Conservation (phyloP, 2,113 vertebrate species). For the Alligator sinensis region DNA sequence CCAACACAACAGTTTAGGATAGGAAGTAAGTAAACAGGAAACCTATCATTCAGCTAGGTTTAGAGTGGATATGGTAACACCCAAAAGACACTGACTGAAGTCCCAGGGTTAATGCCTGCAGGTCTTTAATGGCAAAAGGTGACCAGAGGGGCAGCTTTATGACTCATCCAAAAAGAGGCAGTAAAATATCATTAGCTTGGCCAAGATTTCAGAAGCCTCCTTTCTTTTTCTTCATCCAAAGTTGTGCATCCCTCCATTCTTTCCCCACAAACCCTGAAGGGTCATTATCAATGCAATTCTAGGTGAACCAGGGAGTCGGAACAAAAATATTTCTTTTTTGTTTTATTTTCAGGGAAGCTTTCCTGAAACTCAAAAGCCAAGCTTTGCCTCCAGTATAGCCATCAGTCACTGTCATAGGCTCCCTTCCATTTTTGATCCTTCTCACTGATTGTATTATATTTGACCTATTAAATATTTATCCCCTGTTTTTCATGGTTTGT, state of each 20-base stretch:
- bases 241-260: background rate
- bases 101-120: constrained; percentile 5
- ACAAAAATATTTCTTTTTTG: background rate
- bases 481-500: constrained; percentile 78
- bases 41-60: constrained; percentile 34
- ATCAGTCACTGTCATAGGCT: constrained; percentile 76
- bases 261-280: background rate
- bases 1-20: background rate
- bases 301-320: background rate
- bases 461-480: constrained; percentile 85
- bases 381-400: background rate
- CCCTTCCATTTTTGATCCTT: constrained; percentile 75
- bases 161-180: background rate
- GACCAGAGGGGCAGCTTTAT: background rate
- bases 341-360: background rate
- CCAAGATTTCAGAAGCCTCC: background rate
- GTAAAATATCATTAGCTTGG: background rate
- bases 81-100: background rate
- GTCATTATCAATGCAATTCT: background rate
- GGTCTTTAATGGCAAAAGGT: background rate
- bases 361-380: background rate
- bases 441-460: constrained; percentile 71
- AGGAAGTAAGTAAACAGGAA: constrained; percentile 7
- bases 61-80: constrained; percentile 24
- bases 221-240: background rate